These are phyloP conservation scores for Calcarius lapponicus DNA, from an alignment of 2,797 vertebrate genomes.

Conservation along the genomic window DNA sequence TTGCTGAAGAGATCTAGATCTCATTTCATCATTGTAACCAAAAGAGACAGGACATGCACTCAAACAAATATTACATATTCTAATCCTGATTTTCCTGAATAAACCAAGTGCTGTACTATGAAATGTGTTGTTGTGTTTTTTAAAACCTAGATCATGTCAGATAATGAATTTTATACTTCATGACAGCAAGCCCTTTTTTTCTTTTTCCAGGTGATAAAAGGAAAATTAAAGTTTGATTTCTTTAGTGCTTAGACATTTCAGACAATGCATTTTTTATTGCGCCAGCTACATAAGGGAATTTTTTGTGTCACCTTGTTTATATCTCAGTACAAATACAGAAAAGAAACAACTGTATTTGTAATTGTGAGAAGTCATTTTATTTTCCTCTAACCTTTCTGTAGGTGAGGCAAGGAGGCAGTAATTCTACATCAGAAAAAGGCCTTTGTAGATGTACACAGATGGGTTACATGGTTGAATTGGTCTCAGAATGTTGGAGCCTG, in stretches of 20 bases:
- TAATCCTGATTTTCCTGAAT: not conserved
- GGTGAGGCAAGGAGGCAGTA: not conserved
- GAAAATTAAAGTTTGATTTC: conserved; percentile 39
- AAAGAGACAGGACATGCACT: not conserved
- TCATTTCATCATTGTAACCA: not conserved
- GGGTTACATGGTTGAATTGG: not conserved
- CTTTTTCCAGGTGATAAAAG: not conserved
- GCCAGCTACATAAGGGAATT: not conserved
- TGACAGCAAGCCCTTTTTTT: not conserved
- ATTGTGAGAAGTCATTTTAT: not conserved
- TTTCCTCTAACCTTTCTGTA: not conserved
- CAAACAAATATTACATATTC: not conserved
- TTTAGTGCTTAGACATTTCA: conserved; percentile 8
- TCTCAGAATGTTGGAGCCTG: not conserved
- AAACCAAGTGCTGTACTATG: not conserved
- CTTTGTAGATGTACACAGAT: not conserved
- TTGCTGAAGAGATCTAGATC: not conserved
- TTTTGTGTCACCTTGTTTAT: not conserved
- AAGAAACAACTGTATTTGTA: not conserved
- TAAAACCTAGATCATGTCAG: not conserved
- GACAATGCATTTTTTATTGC: not conserved
- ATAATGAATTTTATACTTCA: conserved; percentile 15
- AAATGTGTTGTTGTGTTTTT: not conserved
- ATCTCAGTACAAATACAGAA: not conserved
- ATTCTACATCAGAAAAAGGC: not conserved